Percentiles rank a stretch among this genome's conserved stretches.
Evolutionary conservation across 2,888 invertebrate species (phyloP).

Genomic region (Lapara coniferarum): DNA sequence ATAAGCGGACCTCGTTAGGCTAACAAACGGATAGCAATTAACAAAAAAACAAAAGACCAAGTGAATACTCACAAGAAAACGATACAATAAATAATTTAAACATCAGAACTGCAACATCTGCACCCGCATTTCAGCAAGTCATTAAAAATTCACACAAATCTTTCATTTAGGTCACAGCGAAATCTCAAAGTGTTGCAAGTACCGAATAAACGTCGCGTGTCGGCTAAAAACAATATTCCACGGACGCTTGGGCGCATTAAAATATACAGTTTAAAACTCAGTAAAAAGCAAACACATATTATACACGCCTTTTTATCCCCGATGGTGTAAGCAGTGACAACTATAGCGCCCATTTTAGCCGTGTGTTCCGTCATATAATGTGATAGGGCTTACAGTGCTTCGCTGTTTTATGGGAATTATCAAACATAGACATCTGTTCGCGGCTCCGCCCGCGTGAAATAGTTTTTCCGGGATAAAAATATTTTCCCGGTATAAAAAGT

Average conservation of each 20-base stretch:
- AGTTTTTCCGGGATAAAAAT: no score
- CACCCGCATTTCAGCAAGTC: neutral
- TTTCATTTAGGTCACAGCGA: slow-evolving; percentile 25
- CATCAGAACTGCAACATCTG: neutral
- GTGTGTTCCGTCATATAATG: neutral
- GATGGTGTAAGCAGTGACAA: neutral
- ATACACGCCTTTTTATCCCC: neutral
- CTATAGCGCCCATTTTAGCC: neutral
- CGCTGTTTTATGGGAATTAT: no score
- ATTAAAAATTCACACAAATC: neutral
- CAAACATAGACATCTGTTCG: no score
- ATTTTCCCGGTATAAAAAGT: no score
- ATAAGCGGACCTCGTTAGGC: no score
- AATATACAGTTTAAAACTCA: slow-evolving; percentile 2
- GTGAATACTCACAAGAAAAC: neutral
- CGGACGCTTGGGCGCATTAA: slow-evolving; percentile 5
- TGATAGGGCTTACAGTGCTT: no score
- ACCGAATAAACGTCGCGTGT: slow-evolving; percentile 22
- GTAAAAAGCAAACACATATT: neutral
- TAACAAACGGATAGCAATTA: no score
- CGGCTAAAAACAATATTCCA: slow-evolving; percentile 4
- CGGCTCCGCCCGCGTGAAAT: no score
- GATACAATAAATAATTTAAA: neutral
- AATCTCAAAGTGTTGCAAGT: slow-evolving; percentile 26
- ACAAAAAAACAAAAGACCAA: no score